Conservation (phyloP, 2,888 invertebrate species). For the Tubulanus polymorphus region DNA sequence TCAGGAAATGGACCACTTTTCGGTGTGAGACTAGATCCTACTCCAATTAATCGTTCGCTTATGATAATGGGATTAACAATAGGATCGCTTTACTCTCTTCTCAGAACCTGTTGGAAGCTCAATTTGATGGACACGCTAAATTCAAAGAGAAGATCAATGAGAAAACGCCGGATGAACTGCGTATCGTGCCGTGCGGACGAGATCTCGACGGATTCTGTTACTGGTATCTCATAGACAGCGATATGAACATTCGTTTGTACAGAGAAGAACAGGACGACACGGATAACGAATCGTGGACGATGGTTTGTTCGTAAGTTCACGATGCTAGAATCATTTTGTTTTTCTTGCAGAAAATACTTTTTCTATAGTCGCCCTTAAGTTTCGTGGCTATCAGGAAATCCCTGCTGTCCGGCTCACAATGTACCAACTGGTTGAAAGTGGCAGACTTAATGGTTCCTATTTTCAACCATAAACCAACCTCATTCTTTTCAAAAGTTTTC, state of each 20-base stretch:
- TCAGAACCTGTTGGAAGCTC: conserved; percentile 83
- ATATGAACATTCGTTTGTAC: conserved; percentile 85
- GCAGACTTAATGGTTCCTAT: no score
- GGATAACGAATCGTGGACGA: conserved; percentile 76
- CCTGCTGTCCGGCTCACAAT: no score
- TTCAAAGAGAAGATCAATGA: conserved; percentile 70
- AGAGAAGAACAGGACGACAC: conserved; percentile 89
- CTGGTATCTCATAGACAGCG: conserved; percentile 73
- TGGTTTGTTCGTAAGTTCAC: conserved; percentile 73
- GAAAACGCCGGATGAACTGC: conserved; percentile 71
- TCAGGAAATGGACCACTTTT: no score
- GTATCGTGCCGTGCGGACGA: conserved; percentile 83
- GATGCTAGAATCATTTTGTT: no score
- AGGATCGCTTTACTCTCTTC: conserved; percentile 29
- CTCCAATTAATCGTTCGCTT: no score
- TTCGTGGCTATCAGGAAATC: no score
- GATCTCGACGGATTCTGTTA: conserved; percentile 89
- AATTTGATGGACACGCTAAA: conserved; percentile 90
- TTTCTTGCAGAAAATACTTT: no score
- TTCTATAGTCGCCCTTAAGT: no score
- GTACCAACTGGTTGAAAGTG: no score
- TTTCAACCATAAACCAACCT: no score
- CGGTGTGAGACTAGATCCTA: no score
- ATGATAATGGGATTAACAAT: conserved; percentile 9
- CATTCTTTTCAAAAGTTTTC: no score